Conservation (phyloP, 2,797 vertebrate genomes). For the Ctenosaura bakeri region DNA sequence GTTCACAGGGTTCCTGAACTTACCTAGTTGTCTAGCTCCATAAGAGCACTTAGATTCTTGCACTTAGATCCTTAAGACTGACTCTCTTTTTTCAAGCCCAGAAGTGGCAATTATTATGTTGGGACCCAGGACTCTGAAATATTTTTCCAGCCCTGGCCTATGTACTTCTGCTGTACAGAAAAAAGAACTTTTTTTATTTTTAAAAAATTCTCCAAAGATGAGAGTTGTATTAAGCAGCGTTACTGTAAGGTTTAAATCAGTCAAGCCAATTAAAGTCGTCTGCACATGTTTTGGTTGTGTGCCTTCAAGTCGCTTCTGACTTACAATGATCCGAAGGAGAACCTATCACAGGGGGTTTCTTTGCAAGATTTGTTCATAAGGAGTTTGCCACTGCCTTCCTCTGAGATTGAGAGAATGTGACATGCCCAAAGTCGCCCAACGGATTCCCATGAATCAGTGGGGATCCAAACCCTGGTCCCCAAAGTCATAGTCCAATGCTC, state of each 20-base stretch:
- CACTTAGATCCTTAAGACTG: neutral
- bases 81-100: neutral
- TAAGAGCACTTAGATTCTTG: neutral
- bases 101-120: neutral
- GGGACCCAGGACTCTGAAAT: neutral
- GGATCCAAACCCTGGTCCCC: too few relatives aligned
- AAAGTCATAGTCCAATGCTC: too few relatives aligned
- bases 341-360: too few relatives aligned
- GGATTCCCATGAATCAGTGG: too few relatives aligned
- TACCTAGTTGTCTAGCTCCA: neutral
- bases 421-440: too few relatives aligned
- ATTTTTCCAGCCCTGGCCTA: neutral
- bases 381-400: too few relatives aligned
- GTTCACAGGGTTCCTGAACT: neutral
- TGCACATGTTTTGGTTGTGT: too few relatives aligned
- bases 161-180: neutral
- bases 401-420: too few relatives aligned
- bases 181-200: neutral
- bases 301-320: too few relatives aligned
- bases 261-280: neutral
- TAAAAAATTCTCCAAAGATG: neutral
- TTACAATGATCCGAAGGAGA: too few relatives aligned
- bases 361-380: too few relatives aligned
- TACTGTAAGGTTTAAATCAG: too few relatives aligned
- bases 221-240: neutral